Evolutionary conservation across 2,797 vertebrate species (phyloP), one percentile per base, ranked within the genome.

Genomic region (Gallirallus australis): DNA sequence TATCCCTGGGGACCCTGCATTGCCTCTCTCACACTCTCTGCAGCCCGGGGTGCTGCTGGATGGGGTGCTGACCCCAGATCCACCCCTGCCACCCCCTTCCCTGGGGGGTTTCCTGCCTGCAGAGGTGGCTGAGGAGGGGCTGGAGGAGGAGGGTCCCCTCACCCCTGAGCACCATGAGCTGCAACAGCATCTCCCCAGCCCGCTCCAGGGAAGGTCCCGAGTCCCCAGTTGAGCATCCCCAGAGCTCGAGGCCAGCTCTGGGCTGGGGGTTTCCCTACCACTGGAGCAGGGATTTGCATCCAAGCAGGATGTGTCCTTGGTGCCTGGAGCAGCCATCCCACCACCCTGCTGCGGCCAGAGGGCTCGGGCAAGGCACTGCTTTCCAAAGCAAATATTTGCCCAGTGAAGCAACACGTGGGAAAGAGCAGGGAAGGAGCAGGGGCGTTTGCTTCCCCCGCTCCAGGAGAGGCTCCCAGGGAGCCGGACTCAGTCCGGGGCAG

Each of bases 321-420:
- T 61, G 84, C 65, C 85, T 15, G 73, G 73, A 71, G 86, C 90
- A 42, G 61, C 86, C 33, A 65, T 48, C 87, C 68, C 86, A 89
- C 79, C 93, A 68, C 52, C 30, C 16, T 35, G 84, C 96, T 92
- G 78, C 93, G 94, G 94, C 94, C 33, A 66, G n/a, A 2, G 66
- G 94, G 83, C 94, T 78, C 11, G 2, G 94, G 64, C 89, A 90
- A 16, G 76, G 91, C 75, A 69, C 35, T 3, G 2, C 87, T 96
- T 72, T 83, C 93, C 96, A 96, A 94, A 91, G 84, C 89, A 94
- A 96, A 96, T 93, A 94, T 95, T 93, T 83, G 85, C 78, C 17
- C 84, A 65, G 82, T 0, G 3, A 89, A 35, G 23, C 28, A 89
- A 8, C 91, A 89, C 61, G 50, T 92, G 93, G 80, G 93, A 95